Conservation (phyloP, 2,113 vertebrate species). For the Rhadina sibilatrix region DNA sequence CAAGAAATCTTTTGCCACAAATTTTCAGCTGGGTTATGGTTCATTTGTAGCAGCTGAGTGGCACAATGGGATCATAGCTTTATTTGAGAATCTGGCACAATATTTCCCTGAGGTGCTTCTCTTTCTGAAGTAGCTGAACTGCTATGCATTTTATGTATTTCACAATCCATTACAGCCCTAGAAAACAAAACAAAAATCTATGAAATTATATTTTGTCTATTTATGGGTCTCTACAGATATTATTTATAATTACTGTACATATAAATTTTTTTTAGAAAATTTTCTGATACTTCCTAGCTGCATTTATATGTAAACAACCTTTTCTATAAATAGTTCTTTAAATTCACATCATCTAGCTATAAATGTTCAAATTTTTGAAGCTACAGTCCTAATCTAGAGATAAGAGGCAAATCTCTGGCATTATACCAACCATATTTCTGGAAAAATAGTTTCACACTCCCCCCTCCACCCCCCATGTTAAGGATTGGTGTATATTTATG, state of each 20-base stretch:
- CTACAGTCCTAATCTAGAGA: background rate
- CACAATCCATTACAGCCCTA: background rate
- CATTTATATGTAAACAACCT: background rate
- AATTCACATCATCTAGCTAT: background rate
- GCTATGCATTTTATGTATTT: background rate
- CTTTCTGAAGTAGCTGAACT: background rate
- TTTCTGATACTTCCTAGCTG: background rate
- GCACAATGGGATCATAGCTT: background rate
- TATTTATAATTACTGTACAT: background rate
- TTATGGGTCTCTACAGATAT: background rate
- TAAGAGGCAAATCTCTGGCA: background rate
- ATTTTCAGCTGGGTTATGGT: background rate
- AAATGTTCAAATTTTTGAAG: background rate
- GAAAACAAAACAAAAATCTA: background rate
- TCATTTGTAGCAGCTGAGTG: constrained; percentile 6
- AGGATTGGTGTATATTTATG: background rate
- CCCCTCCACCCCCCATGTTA: background rate
- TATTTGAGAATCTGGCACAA: background rate
- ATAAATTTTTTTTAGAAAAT: background rate
- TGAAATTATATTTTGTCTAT: background rate
- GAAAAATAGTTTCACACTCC: background rate
- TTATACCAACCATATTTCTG: background rate
- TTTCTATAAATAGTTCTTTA: background rate
- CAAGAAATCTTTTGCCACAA: background rate
- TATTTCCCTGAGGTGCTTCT: constrained; percentile 11